Base-by-base conservation (phyloP, 2,888 invertebrate species). In the Stomorhina lunata region DNA sequence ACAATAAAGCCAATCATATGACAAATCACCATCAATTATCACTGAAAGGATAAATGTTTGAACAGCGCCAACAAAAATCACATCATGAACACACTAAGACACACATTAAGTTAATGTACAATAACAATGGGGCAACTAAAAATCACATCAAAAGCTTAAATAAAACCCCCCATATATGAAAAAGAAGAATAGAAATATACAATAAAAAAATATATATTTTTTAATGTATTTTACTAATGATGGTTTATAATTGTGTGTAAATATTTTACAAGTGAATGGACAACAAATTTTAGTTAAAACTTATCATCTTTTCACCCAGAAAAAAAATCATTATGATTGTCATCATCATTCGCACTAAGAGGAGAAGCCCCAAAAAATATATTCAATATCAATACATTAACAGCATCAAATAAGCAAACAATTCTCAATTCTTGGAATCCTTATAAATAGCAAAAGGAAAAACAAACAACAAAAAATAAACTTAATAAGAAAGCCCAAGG, bases 321-420 rank as follows among this genome's bases (percentile, higher is more conserved):
- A n/a, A 32, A 53, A 22, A 10, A 57, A 20, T 43, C 53, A 55
- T 43, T 20, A 0, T n/a, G 25, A 59, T 37, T 27, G 29, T 57
- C 43, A 32, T 68, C 57, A 37, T 50, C 27, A 25, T 29, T 72
- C 29, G 6, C 40, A 40, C 7, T n/a, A n/a, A n/a, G n/a, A n/a
- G n/a, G n/a, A n/a, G n/a, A n/a, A 12, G n/a, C 12, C 50, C 27
- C 61, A 34, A 40, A 15, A 15, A 15, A 50, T 29, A 59, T 29
- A 48, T 79, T 59, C 59, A 37, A 68, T 27, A 76, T 76, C 65
- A 69, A 80, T 59, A 80, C 76, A 76, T 80, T 80, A 80, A 80
- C 75, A 65, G 80, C 76, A 76, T 65, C 65, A 76, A 80, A 63
- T 65, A 76, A 71, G 76, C 50, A 76, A 80, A 76, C 80, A 76